A percentile compares a stretch with the other conserved stretches of the same genome.
phyloP scores from a whole-genome alignment of 2,888 invertebrate species.

The Lasiommata megera region DNA sequence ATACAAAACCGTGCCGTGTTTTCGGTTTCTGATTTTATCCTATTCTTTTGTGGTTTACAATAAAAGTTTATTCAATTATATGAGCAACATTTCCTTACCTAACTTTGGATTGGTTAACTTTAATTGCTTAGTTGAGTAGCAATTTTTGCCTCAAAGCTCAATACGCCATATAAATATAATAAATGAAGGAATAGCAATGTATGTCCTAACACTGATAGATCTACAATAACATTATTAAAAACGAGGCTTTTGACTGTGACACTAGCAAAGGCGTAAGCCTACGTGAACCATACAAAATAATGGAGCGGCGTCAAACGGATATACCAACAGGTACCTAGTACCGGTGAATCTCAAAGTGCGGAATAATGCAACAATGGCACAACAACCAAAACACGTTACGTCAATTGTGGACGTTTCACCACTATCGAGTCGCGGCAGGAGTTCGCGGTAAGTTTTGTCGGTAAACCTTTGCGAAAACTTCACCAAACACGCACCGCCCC shows the following conservation, averaged over 20 bases:
- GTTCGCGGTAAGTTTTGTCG: constrained; percentile 61
- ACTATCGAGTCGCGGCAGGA: constrained; percentile 63
- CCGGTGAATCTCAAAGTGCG: constrained; percentile 38
- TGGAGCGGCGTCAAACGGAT: constrained; percentile 14
- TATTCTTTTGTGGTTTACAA: too few relatives aligned
- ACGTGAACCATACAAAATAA: too few relatives aligned
- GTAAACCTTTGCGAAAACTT: constrained; percentile 39
- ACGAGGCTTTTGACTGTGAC: background rate
- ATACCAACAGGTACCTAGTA: constrained; percentile 43
- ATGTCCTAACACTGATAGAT: too few relatives aligned
- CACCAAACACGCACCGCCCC: constrained; percentile 51
- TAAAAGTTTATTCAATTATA: too few relatives aligned
- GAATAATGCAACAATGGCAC: constrained; percentile 55
- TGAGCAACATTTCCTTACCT: too few relatives aligned
- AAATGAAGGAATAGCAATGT: too few relatives aligned
- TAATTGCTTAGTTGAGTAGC: too few relatives aligned
- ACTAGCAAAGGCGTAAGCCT: background rate
- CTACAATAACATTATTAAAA: background rate
- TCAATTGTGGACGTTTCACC: constrained; percentile 72
- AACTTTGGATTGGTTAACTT: too few relatives aligned
- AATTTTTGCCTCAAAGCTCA: too few relatives aligned
- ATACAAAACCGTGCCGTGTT: too few relatives aligned
- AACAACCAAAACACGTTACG: constrained; percentile 69
- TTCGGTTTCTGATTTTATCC: too few relatives aligned
- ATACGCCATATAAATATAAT: too few relatives aligned